A percentile compares a stretch with the other conserved stretches of the same genome.
Conservation (phyloP, 2,888 invertebrate genomes). For the Operophtera brumata region DNA sequence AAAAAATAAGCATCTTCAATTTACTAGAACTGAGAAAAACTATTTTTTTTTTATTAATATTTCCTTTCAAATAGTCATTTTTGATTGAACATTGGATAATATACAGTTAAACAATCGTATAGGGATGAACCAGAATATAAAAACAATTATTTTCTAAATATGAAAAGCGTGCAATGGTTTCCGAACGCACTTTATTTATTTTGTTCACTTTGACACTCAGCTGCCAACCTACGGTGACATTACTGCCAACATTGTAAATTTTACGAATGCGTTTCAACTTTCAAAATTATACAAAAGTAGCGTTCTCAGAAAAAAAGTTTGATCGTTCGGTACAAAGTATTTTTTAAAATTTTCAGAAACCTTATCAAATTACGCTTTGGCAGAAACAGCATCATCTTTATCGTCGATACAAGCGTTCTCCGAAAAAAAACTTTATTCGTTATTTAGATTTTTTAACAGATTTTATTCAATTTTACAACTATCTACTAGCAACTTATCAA, state of each 20-base stretch:
- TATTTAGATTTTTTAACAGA: slow-evolving; percentile 15
- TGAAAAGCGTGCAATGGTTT: slow-evolving; percentile 2
- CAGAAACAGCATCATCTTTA: slow-evolving; percentile 58
- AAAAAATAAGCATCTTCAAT: neutral
- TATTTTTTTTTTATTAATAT: neutral
- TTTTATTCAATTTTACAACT: slow-evolving; percentile 29
- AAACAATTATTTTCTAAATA: too few species aligned
- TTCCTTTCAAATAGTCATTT: too few species aligned
- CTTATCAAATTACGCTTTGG: slow-evolving; percentile 42
- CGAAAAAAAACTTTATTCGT: too few species aligned
- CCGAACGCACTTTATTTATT: slow-evolving; percentile 12
- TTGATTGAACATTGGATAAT: too few species aligned
- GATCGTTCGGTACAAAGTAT: too few species aligned
- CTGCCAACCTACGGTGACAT: neutral
- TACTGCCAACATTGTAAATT: neutral
- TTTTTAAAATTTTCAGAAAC: neutral
- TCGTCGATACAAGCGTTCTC: too few species aligned
- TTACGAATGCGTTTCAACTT: neutral
- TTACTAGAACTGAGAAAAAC: neutral
- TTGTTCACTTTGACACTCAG: neutral
- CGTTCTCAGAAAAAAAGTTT: neutral
- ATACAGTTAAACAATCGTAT: too few species aligned
- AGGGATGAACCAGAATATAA: too few species aligned
- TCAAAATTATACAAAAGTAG: neutral
- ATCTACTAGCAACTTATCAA: slow-evolving; percentile 31